Evolutionary conservation across 2,797 vertebrate genomes (phyloP).

Genomic region (Myiothlypis chrysogaster): DNA sequence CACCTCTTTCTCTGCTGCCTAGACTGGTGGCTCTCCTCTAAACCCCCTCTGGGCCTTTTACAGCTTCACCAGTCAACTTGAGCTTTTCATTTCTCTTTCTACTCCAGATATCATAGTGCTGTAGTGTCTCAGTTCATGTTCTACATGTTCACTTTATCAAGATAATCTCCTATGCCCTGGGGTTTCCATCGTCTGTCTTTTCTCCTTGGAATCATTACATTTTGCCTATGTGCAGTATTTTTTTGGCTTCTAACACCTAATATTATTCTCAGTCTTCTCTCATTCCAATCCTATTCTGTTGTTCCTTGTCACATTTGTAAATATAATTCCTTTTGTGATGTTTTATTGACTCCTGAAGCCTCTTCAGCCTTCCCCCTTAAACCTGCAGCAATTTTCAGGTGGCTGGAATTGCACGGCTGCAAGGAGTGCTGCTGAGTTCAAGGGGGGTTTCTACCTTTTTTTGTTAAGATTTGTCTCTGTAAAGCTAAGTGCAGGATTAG

Average conservation of each 20-base stretch:
- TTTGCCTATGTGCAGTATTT: background rate
- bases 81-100: background rate
- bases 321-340: background rate
- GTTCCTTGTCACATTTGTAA: background rate
- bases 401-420: background rate
- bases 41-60: background rate
- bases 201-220: background rate
- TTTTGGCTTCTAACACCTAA: background rate
- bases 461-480: background rate
- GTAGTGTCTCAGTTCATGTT: background rate
- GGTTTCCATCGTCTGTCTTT: background rate
- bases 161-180: background rate
- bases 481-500: background rate
- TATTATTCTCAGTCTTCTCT: background rate
- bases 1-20: background rate
- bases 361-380: background rate
- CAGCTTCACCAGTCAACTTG: background rate
- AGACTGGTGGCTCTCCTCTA: background rate
- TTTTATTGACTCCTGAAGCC: background rate
- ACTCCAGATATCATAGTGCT: background rate
- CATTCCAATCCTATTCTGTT: background rate
- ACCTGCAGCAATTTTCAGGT: background rate
- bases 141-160: background rate
- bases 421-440: fast-evolving
- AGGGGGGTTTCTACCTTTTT: background rate